Base-by-base conservation (phyloP, 2,888 invertebrate species). In the Lasioglossum pauxillum region DNA sequence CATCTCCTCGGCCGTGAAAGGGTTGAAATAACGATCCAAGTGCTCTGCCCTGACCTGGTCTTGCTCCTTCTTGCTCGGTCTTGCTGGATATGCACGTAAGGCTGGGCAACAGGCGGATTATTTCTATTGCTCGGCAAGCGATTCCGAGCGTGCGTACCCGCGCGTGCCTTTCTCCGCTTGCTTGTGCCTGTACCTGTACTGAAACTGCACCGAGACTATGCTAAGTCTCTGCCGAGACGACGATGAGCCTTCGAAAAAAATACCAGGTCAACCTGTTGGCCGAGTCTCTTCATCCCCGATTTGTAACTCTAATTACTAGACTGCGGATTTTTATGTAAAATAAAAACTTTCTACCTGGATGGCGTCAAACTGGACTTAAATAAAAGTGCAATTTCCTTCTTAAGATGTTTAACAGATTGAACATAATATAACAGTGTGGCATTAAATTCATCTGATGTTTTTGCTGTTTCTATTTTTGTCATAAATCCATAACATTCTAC, bases 41-140 rank as follows among this genome's bases (percentile, higher is more conserved):
- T 88, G 83, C 81, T 78, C 87, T 89, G 85, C 82, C 80, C 89
- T 87, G 88, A 89, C 87, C 88, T 80, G 88, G 73, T 89, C 87
- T 89, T 67, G 78, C 73, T 89, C 23, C 69, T 60, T 57, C 57
- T 57, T n/a, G 78, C 72, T 89, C n/a, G 73, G 67, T 60, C 60
- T 60, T 27, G 60, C 60, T 60, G 60, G 60, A 53, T 53, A 80
- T 89, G 78, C 73, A 87, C 72, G 75, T 89, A 83, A 88, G 77
- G 73, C 73, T 80, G 85, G 83, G 85, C 83, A 69, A 67, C 14
- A 79, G 76, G 78, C 75, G 60, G 82, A 89, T 88, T 53, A 53
- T 53, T 53, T 19, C 49, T 84, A 27, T 27, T 60, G 79, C 84
- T 89, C 82, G 85, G 80, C 80, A 75, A 87, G 78, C 80, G 81